Evolutionary conservation across 2,113 vertebrate species (phyloP), one percentile per base, ranked within the genome.

Genomic region (Empidonax alnorum): DNA sequence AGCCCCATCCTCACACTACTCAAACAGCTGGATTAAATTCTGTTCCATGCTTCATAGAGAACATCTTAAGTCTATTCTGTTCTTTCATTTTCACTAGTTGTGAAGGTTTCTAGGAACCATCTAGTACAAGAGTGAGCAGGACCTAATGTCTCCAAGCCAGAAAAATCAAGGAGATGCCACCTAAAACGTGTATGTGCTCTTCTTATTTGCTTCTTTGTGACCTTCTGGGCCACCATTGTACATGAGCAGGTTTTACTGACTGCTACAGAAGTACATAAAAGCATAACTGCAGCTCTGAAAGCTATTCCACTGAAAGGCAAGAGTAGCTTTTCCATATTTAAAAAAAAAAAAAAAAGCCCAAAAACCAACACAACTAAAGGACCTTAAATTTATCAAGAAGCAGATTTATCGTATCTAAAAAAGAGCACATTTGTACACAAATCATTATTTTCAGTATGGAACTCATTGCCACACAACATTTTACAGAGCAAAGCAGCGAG

Each of bases 101-200:
- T 47, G 47, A 76, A 6, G 8, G 35, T 90, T 76, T 72, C 58
- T 66, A 53, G 49, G 44, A 85, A 19, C 16, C 13, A 30, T 30
- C 15, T 52, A 58, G 39, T 18, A 22, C 21, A 52, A 92, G 22
- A 14, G 27, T 14, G 19, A 61, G 8, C 27, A 81, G 44, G 39
- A 84, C 20, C 10, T 50, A 28, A 37, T 14, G 8, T 14, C 25
- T 84, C 68, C 39, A 59, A 77, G 33, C 9, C 28, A 39, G 44
- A 61, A 94, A 50, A 90, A 55, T 27, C 61, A 82, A 90, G 35
- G 14, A 46, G 20, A 35, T 73, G 33, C 25, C 41, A 65, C 27
- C 58, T 31, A 50, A 92, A 73, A 55, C 1, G 0, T 3, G 2
- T 27, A 44, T 2, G 3, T 37, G 25, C 28, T 59, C 12, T 25